Base-by-base conservation (phyloP, 2,888 invertebrate genomes). In the Xestia rhomboidea region DNA sequence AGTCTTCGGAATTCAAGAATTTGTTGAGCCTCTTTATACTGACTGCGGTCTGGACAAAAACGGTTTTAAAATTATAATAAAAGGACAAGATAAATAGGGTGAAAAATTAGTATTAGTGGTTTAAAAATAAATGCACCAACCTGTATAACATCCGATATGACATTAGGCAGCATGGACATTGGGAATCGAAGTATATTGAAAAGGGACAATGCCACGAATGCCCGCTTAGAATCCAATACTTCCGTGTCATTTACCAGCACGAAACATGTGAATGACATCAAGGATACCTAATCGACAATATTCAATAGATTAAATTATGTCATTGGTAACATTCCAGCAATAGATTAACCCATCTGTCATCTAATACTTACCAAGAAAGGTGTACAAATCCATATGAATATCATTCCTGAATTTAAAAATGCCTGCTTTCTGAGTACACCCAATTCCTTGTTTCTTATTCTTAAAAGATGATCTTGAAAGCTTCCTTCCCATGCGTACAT, bases 121-220 rank as follows among this genome's bases (percentile, higher is more conserved):
- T 41, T 21, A 10, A 34, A 38, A 38, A 38, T 2, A 80, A 91
- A 70, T 46, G 10, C 6, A 97, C 98, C 97, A 97, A 98, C 98
- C 98, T 98, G 98, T 93, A 99, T 98, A 95, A 98, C 97, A 96
- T 98, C 98, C 92, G 98, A 98, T 93, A 99, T 98, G 97, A 99
- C 98, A 98, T 99, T 99, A 92, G 99, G 99, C 95, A 99, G 97
- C 98, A 99, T 98, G 93, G 99, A 98, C 96, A 99, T 97, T 90
- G 99, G 99, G 94, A 99, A 99, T 94, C 99, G 98, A 91, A 99
- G 98, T 91, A 99, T 99, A 97, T 99, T 99, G 98, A 99, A 99
- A 94, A 99, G 98, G 93, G 99, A 98, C 92, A 99, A 97, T 91
- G 99, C 98, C 89, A 99, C 99, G 97, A 99, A 99, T 91, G 99